phyloP scores from a whole-genome alignment of 1,140 invertebrate species.

The Drosophila setifemur region DNA sequence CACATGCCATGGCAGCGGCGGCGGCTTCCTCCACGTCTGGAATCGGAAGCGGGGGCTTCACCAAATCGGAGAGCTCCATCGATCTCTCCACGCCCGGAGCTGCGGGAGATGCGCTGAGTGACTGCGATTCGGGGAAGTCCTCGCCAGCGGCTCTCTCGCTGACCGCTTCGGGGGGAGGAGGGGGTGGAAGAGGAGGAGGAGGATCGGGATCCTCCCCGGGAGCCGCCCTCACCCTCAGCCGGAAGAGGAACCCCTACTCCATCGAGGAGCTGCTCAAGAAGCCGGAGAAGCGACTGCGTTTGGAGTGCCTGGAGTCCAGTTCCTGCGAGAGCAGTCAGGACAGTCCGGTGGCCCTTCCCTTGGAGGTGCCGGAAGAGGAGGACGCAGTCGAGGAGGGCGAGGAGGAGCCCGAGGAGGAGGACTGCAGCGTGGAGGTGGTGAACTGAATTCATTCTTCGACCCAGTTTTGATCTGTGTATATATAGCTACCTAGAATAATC shows the following conservation, averaged over 20 bases:
- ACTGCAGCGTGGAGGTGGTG: constrained; percentile 75
- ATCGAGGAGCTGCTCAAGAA: constrained; percentile 93
- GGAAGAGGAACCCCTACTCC: constrained; percentile 91
- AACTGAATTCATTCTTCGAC: constrained; percentile 35
- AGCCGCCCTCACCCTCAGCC: constrained; percentile 70
- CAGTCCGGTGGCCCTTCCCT: constrained; percentile 4
- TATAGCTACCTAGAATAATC: constrained; percentile 23
- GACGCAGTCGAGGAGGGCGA: constrained; percentile 37
- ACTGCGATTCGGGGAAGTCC: constrained; percentile 79
- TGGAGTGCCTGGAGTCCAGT: constrained; percentile 61
- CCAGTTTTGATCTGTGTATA: constrained; percentile 32
- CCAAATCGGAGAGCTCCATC: constrained; percentile 79
- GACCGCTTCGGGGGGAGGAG: constrained; percentile 8
- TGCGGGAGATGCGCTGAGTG: constrained; percentile 56
- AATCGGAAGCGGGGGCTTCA: constrained; percentile 34
- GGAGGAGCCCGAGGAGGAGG: constrained; percentile 52
- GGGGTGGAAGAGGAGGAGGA: not conserved
- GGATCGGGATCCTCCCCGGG: constrained; percentile 10
- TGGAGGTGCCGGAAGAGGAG: constrained; percentile 12
- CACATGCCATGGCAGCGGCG: constrained; percentile 54
- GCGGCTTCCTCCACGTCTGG: constrained; percentile 12
- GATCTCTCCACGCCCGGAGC: constrained; percentile 62
- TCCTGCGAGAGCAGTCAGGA: constrained; percentile 56
- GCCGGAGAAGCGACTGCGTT: constrained; percentile 84
- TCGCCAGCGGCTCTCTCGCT: constrained; percentile 63